Percentiles rank a stretch among this genome's conserved stretches.
Evolutionary conservation across 2,797 vertebrate genomes (phyloP).

Genomic region (Propithecus deckenii): DNA sequence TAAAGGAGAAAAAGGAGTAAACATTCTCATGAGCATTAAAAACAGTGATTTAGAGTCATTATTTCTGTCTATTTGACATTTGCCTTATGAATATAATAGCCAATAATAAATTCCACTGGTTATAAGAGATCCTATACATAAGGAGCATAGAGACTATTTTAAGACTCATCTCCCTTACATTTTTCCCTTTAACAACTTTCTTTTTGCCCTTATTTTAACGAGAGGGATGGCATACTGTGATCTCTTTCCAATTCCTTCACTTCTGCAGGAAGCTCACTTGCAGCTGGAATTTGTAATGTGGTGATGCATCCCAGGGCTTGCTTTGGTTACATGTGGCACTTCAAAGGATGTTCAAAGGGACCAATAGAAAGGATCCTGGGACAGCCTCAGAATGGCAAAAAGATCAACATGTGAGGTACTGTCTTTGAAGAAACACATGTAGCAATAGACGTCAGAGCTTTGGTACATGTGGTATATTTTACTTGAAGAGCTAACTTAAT

Average conservation of each 20-base stretch:
- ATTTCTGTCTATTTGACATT: background rate
- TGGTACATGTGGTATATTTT: slow-evolving; percentile 43
- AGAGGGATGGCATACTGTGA: slow-evolving; percentile 52
- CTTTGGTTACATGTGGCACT: slow-evolving; percentile 60
- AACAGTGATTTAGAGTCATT: background rate
- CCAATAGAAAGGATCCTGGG: background rate
- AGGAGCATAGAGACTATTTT: background rate
- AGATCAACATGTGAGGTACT: background rate
- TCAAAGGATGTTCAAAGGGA: slow-evolving; percentile 57
- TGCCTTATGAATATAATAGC: background rate
- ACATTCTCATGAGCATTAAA: background rate
- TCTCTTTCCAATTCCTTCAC: background rate
- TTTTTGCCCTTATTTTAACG: slow-evolving; percentile 18
- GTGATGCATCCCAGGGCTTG: slow-evolving; percentile 60
- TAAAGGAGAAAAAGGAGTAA: background rate
- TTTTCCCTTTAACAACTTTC: slow-evolving; percentile 15
- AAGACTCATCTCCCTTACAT: background rate
- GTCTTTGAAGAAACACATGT: slow-evolving; percentile 67
- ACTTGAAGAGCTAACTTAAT: background rate
- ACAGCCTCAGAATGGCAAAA: slow-evolving; percentile 33
- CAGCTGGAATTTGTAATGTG: slow-evolving; percentile 32
- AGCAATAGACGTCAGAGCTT: background rate
- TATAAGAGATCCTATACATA: background rate
- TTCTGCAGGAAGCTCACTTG: slow-evolving; percentile 26
- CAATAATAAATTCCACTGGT: background rate